Conservation (phyloP, 2,888 invertebrate genomes). For the Chouioia cunea region DNA sequence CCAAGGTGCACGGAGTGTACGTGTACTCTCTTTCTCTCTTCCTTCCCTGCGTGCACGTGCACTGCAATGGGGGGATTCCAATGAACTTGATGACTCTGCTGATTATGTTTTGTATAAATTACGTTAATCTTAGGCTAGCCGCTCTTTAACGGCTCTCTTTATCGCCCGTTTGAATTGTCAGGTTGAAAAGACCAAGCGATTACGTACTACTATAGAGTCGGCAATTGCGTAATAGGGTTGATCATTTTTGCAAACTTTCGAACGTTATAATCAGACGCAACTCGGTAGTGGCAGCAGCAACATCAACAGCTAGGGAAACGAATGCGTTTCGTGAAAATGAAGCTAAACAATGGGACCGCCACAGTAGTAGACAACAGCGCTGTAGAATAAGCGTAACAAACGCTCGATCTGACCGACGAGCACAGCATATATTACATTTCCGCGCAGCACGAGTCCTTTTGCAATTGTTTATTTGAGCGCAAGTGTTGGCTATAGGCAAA, state of each 20-base stretch:
- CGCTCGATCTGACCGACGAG: too few relatives aligned
- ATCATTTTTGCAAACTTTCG: too few relatives aligned
- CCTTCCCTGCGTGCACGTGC: neutral
- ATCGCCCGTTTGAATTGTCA: conserved; percentile 4
- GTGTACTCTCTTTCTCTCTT: neutral
- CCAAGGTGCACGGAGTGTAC: neutral
- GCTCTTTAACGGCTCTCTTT: neutral
- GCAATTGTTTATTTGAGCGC: conserved; percentile 24
- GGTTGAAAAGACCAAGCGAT: conserved; percentile 1
- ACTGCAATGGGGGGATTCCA: conserved; percentile 14
- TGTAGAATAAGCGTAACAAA: too few relatives aligned
- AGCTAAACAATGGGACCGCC: too few relatives aligned
- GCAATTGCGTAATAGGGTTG: too few relatives aligned
- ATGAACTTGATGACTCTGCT: conserved; percentile 38
- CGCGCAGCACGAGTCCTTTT: conserved; percentile 5
- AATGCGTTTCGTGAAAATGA: too few relatives aligned
- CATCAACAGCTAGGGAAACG: too few relatives aligned
- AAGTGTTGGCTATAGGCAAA: neutral
- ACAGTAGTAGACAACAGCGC: too few relatives aligned
- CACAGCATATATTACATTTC: neutral
- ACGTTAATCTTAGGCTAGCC: conserved; percentile 3
- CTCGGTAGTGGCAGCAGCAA: too few relatives aligned
- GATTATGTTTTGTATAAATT: conserved; percentile 17
- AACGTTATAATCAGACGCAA: too few relatives aligned
- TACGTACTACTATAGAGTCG: too few relatives aligned